Base-by-base conservation (phyloP, 1,140 invertebrate genomes). In the Bilobella aurantiaca region DNA sequence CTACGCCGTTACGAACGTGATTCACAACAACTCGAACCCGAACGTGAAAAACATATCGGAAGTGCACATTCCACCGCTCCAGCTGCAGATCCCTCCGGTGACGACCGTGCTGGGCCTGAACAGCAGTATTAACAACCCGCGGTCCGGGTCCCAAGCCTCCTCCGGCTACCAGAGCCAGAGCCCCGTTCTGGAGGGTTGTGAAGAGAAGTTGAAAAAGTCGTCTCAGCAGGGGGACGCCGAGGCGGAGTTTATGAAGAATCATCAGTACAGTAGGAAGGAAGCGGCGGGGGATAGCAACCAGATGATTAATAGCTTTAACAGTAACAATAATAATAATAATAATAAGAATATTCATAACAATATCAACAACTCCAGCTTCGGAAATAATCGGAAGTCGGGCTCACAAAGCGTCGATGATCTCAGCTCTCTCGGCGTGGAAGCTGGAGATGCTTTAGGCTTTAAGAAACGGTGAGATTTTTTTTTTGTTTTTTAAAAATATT, bases 61-160 rank as follows among this genome's bases (percentile, higher is more conserved):
- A 49, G 61, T 69, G 5, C 74, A 68, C 21, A 14, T 25, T 30
- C 62, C 5, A 14, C 32, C 63, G 32, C 56, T 60, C 3, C 66
- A 62, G 3, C 65, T 73, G n/a, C 69, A 71, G n/a, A n/a, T n/a
- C 27, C 30, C 69, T 25, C 68, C 67, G 58, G 71, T 71, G 57
- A 66, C 69, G 76, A 31, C 57, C n/a, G n/a, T 71, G 69, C 1
- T 66, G 77, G 12, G 65, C 73, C 93, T 79, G 90, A 90, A 1
- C 85, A 91, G 53, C 93, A 75, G 74, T 77, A 58, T 71, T 76
- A 58, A 67, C 46, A 72, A 69, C 42, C 47, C 56, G 27, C 42
- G 67, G 25, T 62, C 69, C 3, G 71, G 69, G 1, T 67, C 67
- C 14, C 69, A 73, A 49, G 67, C 71, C 0, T 69, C 71, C 1